A percentile compares a stretch with the other conserved stretches of the same genome.
phyloP scores from a whole-genome alignment of 2,113 vertebrate genomes.

The Urocolius indicus region DNA sequence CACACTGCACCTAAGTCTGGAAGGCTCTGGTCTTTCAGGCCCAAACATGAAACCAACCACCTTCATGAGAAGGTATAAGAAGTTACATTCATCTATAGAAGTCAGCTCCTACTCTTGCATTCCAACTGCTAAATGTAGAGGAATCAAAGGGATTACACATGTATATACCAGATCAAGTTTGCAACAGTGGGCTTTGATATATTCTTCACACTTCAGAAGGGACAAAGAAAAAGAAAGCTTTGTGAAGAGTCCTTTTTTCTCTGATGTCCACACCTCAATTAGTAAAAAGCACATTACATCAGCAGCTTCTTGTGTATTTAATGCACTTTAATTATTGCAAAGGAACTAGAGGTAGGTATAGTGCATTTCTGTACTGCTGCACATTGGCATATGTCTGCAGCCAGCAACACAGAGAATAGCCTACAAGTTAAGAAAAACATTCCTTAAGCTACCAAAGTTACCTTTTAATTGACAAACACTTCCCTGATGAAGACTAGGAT shows the following conservation, averaged over 20 bases:
- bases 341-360: background rate
- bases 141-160: background rate
- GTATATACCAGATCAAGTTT: background rate
- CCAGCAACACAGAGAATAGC: background rate
- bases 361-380: background rate
- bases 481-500: background rate
- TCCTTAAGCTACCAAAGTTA: background rate
- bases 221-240: background rate
- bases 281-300: background rate
- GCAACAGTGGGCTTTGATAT: background rate
- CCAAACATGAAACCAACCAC: background rate
- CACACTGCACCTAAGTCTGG: background rate
- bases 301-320: background rate
- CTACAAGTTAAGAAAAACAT: background rate
- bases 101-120: background rate
- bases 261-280: background rate
- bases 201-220: background rate
- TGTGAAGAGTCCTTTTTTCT: background rate
- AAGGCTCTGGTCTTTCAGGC: background rate
- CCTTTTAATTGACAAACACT: background rate
- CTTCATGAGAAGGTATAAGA: background rate
- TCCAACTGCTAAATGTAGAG: background rate
- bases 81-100: background rate
- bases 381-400: background rate
- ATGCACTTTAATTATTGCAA: background rate